Conservation (phyloP, 2,113 vertebrate genomes). For the Crypturellus undulatus region DNA sequence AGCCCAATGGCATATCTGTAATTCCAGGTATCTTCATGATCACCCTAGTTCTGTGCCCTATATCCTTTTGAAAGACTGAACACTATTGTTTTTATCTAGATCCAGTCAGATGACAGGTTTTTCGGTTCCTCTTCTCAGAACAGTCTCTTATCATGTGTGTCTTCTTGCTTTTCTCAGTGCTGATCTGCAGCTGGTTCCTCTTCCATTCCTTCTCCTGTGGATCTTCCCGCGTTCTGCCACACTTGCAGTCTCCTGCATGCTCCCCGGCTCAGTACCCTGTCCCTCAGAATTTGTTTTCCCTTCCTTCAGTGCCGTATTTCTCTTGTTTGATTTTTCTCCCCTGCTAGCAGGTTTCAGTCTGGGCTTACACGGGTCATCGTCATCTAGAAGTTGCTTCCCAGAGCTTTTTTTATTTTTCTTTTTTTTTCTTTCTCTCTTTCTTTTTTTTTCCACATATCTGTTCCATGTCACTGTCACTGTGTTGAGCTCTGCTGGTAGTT, state of each 20-base stretch:
- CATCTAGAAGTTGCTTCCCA: not conserved
- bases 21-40: not conserved
- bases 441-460: not conserved
- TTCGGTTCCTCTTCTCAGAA: not conserved
- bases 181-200: not conserved
- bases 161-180: not conserved
- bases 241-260: not conserved
- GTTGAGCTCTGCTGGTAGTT: not conserved
- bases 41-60: accelerated
- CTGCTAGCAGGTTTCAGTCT: not conserved
- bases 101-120: not conserved
- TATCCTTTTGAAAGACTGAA: not conserved
- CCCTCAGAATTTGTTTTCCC: not conserved
- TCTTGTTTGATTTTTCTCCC: not conserved
- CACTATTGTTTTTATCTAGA: not conserved
- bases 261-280: not conserved
- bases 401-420: not conserved
- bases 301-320: not conserved
- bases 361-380: not conserved
- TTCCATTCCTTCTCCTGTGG: not conserved
- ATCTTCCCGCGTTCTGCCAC: not conserved
- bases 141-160: not conserved
- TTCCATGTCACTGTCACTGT: not conserved
- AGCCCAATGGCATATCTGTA: not conserved
- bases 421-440: not conserved